phyloP scores from a whole-genome alignment of 2,113 vertebrate genomes.

The Coryphaenoides rupestris region DNA sequence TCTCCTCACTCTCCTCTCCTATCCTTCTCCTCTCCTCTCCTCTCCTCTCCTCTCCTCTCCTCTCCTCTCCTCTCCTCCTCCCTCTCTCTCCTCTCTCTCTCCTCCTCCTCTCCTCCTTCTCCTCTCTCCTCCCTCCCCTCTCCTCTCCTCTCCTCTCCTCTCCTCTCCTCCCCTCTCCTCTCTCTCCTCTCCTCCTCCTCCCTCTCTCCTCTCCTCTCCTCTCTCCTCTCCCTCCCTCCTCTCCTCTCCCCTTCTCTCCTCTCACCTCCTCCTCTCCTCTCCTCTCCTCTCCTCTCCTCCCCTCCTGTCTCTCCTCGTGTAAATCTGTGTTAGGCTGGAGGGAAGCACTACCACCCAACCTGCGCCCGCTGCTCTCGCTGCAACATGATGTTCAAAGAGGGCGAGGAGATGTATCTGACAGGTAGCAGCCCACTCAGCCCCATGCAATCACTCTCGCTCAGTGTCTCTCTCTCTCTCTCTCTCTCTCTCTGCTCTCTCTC shows the following conservation, averaged over 20 bases:
- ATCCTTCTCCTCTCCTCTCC: too few relatives aligned
- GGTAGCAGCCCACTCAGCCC: constrained; percentile 65
- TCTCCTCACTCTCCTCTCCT: too few relatives aligned
- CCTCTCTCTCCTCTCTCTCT: background rate
- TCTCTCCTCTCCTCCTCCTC: background rate
- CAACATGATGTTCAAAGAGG: constrained; percentile 96
- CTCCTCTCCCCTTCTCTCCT: background rate
- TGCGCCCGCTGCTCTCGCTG: constrained; percentile 95
- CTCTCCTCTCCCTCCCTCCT: too few relatives aligned
- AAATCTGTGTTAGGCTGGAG: constrained; percentile 80
- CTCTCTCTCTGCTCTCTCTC: too few relatives aligned
- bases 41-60: too few relatives aligned
- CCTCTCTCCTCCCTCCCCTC: background rate
- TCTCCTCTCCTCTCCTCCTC: background rate
- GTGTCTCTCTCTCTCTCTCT: background rate
- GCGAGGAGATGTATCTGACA: constrained; percentile 99
- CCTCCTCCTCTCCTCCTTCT: constrained; percentile 1
- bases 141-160: background rate
- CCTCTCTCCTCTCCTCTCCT: background rate
- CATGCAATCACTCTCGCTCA: background rate
- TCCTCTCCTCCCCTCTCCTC: background rate
- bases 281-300: too few relatives aligned
- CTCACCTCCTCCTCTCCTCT: background rate
- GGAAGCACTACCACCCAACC: constrained; percentile 94
- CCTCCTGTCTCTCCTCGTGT: background rate